A percentile compares a stretch with the other conserved stretches of the same genome.
These are phyloP conservation scores for Sitta europaea DNA, from an alignment of 2,113 vertebrate genomes.

Conservation along the genomic window DNA sequence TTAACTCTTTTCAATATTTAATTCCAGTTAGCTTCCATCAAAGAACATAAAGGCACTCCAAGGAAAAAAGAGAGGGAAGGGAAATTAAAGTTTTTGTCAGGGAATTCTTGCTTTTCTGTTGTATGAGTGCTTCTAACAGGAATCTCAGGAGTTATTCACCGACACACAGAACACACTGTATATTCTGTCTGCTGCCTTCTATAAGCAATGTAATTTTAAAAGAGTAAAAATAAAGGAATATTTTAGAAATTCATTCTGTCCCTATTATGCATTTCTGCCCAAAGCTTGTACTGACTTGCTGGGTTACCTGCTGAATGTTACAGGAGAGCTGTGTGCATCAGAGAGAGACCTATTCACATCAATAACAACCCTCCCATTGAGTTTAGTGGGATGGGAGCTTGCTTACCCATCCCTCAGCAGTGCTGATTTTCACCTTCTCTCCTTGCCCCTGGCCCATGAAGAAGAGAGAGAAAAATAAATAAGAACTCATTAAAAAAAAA, in stretches of 20 bases:
- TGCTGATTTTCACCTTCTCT: neutral
- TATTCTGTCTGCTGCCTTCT: neutral
- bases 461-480: neutral
- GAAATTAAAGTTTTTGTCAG: neutral
- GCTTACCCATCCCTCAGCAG: neutral
- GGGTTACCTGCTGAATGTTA: neutral
- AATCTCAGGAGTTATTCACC: neutral
- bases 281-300: constrained; percentile 2
- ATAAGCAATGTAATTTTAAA: neutral
- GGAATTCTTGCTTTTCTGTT: neutral
- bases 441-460: neutral
- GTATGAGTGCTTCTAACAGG: neutral
- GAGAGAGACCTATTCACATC: neutral
- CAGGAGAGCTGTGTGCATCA: neutral
- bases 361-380: neutral
- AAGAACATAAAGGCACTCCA: neutral
- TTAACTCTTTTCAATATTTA: neutral
- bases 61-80: neutral
- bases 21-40: neutral
- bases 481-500: neutral
- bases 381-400: neutral
- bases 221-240: neutral
- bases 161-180: neutral
- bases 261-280: neutral
- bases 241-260: neutral